Conservation (phyloP, 2,888 invertebrate genomes). For the Myathropa florea region DNA sequence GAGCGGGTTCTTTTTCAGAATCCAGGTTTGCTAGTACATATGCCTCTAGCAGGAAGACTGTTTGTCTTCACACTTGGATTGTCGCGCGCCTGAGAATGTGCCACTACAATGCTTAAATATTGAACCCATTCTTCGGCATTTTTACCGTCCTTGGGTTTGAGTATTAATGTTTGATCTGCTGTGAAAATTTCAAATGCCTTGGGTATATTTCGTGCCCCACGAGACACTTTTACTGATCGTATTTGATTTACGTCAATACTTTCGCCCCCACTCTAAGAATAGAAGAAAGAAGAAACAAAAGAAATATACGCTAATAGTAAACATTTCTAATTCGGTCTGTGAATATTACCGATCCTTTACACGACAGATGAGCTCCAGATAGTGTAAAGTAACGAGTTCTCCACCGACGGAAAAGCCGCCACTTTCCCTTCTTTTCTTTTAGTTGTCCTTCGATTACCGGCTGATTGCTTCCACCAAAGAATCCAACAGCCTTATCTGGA, state of each 20-base stretch:
- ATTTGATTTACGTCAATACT: slow-evolving; percentile 96
- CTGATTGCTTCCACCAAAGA: slow-evolving; percentile 89
- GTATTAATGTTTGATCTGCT: slow-evolving; percentile 93
- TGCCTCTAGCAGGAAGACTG: slow-evolving; percentile 80
- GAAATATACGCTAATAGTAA: not conserved
- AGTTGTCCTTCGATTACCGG: slow-evolving; percentile 95
- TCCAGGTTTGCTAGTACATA: slow-evolving; percentile 79
- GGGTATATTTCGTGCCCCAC: slow-evolving; percentile 94
- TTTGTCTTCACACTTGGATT: slow-evolving; percentile 80
- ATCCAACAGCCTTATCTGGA: slow-evolving; percentile 93
- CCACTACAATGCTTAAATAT: slow-evolving; percentile 95
- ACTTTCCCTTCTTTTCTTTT: slow-evolving; percentile 95
- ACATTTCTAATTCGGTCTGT: not conserved
- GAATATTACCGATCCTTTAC: slow-evolving; percentile 88
- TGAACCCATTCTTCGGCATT: slow-evolving; percentile 98
- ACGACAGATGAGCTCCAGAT: slow-evolving; percentile 94
- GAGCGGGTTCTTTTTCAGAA: slow-evolving; percentile 72
- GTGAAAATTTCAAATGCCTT: slow-evolving; percentile 99
- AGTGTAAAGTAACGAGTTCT: slow-evolving; percentile 96
- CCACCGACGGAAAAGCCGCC: slow-evolving; percentile 95
- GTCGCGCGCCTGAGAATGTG: slow-evolving; percentile 83
- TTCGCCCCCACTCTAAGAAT: slow-evolving; percentile 89
- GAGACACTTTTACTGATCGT: slow-evolving; percentile 95
- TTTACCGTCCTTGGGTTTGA: slow-evolving; percentile 96
- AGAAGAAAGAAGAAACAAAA: not conserved